These are phyloP conservation scores for Dromas ardeola DNA, from an alignment of 2,113 vertebrate genomes.

Conservation along the genomic window DNA sequence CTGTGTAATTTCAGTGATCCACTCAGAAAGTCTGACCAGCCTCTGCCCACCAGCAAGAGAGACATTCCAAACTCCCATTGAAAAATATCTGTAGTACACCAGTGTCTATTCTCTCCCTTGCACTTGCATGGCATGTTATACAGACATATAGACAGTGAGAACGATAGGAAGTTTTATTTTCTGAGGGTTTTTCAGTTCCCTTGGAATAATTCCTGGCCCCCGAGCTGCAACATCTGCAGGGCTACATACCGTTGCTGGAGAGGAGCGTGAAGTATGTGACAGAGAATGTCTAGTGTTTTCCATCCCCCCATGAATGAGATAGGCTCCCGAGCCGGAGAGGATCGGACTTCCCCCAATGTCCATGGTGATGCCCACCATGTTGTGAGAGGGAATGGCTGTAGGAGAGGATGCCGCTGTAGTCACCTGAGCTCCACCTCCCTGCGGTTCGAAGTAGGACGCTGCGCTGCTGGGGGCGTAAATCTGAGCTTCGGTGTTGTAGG, in stretches of 20 bases:
- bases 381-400: slow-evolving; percentile 84
- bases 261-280: slow-evolving; percentile 92
- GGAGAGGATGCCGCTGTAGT: slow-evolving; percentile 92
- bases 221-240: neutral
- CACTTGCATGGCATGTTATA: neutral
- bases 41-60: neutral
- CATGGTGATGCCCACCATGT: slow-evolving; percentile 98
- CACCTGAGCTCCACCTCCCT: slow-evolving; percentile 86
- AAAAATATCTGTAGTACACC: neutral
- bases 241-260: slow-evolving; percentile 94
- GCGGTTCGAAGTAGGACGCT: slow-evolving; percentile 89
- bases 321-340: slow-evolving; percentile 91
- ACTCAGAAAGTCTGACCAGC: neutral
- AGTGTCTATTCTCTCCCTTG: slow-evolving; percentile 12
- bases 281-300: slow-evolving; percentile 89
- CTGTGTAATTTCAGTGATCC: neutral
- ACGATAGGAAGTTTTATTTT: neutral
- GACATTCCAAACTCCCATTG: neutral
- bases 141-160: neutral
- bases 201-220: slow-evolving; percentile 37
- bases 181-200: slow-evolving; percentile 44
- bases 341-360: slow-evolving; percentile 91
- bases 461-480: slow-evolving; percentile 88
- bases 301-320: slow-evolving; percentile 94
- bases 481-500: slow-evolving; percentile 92